phyloP scores from a whole-genome alignment of 2,113 vertebrate species.

The Bos javanicus region DNA sequence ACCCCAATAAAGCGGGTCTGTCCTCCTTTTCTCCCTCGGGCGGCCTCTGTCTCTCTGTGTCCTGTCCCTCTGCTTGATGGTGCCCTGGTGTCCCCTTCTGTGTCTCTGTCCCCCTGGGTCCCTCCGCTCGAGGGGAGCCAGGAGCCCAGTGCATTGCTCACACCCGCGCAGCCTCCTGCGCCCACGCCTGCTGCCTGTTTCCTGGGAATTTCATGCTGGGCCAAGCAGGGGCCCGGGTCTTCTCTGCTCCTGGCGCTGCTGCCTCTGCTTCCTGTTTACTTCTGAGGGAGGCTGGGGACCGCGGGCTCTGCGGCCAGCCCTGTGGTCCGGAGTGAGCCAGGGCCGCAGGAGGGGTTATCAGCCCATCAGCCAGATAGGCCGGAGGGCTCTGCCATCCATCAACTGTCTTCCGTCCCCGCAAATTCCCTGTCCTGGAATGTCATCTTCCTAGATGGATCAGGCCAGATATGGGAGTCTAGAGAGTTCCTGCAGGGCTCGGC shows the following conservation, averaged over 20 bases:
- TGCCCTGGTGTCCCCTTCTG: not conserved
- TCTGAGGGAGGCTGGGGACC: not conserved
- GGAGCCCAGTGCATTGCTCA: not conserved
- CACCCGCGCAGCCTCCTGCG: fast-evolving
- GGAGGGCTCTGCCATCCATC: slow-evolving; percentile 42
- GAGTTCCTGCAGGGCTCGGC: not conserved
- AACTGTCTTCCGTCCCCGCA: not conserved
- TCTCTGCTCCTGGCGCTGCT: not conserved
- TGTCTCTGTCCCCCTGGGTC: no score
- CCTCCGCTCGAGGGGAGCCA: fast-evolving
- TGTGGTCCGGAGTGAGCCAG: not conserved
- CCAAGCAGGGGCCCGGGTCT: not conserved
- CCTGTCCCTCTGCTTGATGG: not conserved
- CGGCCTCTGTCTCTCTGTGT: not conserved
- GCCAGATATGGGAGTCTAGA: not conserved
- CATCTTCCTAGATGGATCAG: not conserved
- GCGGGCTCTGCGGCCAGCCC: not conserved
- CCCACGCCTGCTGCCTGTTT: not conserved
- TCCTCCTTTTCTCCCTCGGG: not conserved
- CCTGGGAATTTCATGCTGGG: not conserved
- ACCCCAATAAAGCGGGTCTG: not conserved
- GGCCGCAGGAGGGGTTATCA: slow-evolving; percentile 28
- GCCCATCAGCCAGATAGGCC: slow-evolving; percentile 39
- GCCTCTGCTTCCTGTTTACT: slow-evolving; percentile 70
- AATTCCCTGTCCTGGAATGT: slow-evolving; percentile 12